phyloP scores from a whole-genome alignment of 30 jellyfish, hydroid and myxozoan genomes.

The Pseudorhiza aurosa region DNA sequence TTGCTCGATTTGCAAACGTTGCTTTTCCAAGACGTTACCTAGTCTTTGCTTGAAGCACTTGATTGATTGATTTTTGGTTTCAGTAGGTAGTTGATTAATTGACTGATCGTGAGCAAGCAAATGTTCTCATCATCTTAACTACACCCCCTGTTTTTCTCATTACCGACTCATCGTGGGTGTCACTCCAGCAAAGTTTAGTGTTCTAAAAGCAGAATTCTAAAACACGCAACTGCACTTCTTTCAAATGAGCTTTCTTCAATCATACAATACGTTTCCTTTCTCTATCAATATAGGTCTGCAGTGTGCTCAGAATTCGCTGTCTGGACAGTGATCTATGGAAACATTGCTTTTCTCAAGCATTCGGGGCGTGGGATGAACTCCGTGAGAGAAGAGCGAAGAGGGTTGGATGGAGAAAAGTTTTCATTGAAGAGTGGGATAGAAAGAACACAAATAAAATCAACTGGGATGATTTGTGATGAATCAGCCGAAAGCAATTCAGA shows the following conservation, averaged over 20 bases:
- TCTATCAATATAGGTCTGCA: slow-evolving; percentile 35
- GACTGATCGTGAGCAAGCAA: neutral
- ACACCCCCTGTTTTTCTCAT: neutral
- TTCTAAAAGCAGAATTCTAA: too few species aligned
- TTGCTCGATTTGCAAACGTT: too few species aligned
- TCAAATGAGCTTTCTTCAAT: neutral
- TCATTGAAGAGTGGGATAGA: slow-evolving; percentile 68
- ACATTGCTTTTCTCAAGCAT: slow-evolving; percentile 13
- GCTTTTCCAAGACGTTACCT: too few species aligned
- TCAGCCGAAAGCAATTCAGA: neutral
- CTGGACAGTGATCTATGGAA: slow-evolving; percentile 68
- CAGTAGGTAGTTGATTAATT: neutral
- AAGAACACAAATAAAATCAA: slow-evolving; percentile 48
- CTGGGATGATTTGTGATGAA: slow-evolving; percentile 74
- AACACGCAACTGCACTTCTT: neutral
- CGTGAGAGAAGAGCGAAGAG: slow-evolving; percentile 62
- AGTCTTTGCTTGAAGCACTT: too few species aligned
- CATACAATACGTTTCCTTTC: neutral
- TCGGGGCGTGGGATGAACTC: slow-evolving; percentile 74
- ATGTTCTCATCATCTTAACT: neutral
- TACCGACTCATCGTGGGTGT: neutral
- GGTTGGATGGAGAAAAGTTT: slow-evolving; percentile 59
- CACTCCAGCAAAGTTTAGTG: too few species aligned
- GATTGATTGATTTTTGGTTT: neutral
- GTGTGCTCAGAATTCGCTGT: slow-evolving; percentile 47